Conservation (phyloP, 1,140 invertebrate genomes). For the Anastrepha ludens region DNA sequence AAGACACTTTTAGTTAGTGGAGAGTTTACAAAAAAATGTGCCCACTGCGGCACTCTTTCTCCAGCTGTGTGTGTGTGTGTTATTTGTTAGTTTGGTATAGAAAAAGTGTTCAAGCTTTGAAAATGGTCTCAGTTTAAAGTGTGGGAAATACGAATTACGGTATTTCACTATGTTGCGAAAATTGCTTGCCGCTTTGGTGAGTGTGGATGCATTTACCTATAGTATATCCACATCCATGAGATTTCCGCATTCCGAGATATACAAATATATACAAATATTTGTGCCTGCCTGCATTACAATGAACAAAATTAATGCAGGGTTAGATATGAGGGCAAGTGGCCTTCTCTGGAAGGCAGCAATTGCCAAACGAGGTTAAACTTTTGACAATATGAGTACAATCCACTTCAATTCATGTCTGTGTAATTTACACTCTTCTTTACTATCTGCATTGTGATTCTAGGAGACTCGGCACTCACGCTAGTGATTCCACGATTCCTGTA, state of each 20-base stretch:
- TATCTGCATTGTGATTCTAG: no score
- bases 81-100: constrained; percentile 18
- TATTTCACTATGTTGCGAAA: constrained; percentile 14
- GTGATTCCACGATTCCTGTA: no score
- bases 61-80: background rate
- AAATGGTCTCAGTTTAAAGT: background rate
- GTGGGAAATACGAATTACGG: constrained; percentile 33
- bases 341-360: no score
- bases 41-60: background rate
- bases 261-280: background rate
- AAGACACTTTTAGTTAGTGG: constrained; percentile 35
- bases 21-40: constrained; percentile 26
- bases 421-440: no score
- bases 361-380: no score
- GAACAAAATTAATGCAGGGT: no score
- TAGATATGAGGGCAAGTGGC: no score
- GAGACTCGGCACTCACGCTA: no score
- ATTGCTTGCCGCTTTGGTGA: background rate
- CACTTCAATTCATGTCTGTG: no score
- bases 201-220: background rate
- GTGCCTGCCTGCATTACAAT: no score
- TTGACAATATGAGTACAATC: no score
- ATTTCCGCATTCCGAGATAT: background rate
- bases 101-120: background rate
- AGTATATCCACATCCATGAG: background rate